Evolutionary conservation across 2,888 invertebrate genomes (phyloP), one percentile per base, ranked within the genome.

Genomic region (Tipula helvola): DNA sequence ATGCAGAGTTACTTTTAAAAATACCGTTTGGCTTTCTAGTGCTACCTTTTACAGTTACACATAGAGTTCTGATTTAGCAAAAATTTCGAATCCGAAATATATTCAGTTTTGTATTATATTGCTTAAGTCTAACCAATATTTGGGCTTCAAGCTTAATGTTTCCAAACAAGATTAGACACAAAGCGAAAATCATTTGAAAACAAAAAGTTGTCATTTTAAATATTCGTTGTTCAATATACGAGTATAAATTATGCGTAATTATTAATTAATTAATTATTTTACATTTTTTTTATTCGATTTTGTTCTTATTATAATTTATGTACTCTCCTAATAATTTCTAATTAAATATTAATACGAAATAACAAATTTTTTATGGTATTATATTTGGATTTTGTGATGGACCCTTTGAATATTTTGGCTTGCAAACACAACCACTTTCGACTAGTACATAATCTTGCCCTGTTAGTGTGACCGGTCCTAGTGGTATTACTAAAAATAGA

Each of bases 391-490:
- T 92, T 88, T 91, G 91, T 87, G 91, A 90, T 83, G 90, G 90
- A 87, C 91, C 92, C 88, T 91, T 91, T 52, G 92, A 91, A 87
- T 92, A 92, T 88, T 92, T 92, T 10, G 94, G 94, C 89, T 95
- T 95, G 91, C 97, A 98, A 41, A 97, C 96, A 90, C 97, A 98
- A n/a, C 97, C 97, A 89, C 97, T 97, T 91, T 98, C 97, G 39
- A 98, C 97, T 86, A 98, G 93, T n/a, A 98, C 97, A 92, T 98
- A 98, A 92, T 97, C 97, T 91, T 97, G 97, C 5, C 97, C 97
- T 3, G 97, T 97, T 18, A 97, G 92, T 12, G 97, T 97, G 18
- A 97, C 97, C 13, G 97, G 97, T 5, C 97, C 97, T 87, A 97
- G 91, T 0, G 97, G 97, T 87, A 97, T 95, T 87, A 97, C 97